Percentiles rank a stretch among this genome's conserved stretches.
phyloP scores from a whole-genome alignment of 2,888 invertebrate genomes.

The Sisyra terminalis region DNA sequence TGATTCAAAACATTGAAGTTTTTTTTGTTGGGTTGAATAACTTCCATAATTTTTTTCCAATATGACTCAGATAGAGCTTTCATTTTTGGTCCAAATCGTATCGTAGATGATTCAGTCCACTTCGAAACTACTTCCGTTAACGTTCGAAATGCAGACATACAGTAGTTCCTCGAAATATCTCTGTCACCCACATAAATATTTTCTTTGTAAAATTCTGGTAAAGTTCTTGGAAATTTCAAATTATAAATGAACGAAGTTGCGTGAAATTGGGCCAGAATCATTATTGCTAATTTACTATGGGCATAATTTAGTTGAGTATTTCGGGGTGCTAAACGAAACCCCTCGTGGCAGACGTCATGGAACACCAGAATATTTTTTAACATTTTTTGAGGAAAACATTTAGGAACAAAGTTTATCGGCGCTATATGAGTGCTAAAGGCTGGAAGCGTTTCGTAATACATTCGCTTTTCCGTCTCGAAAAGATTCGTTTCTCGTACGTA shows the following conservation, averaged over 20 bases:
- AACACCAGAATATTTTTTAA: slow-evolving; percentile 15
- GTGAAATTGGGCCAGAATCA: slow-evolving; percentile 22
- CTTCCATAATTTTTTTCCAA: slow-evolving; percentile 1
- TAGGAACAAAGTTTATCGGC: not conserved
- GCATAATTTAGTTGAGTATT: slow-evolving; percentile 20
- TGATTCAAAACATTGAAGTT: slow-evolving; percentile 5
- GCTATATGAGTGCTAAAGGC: not conserved
- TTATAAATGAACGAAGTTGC: slow-evolving; percentile 17
- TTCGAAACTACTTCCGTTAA: not conserved
- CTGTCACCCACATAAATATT: not conserved
- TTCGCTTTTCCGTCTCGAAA: slow-evolving; percentile 1
- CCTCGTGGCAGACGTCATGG: slow-evolving; percentile 21
- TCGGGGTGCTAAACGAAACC: slow-evolving; percentile 24
- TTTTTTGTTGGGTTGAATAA: not conserved
- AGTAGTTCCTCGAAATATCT: not conserved
- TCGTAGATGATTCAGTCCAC: not conserved
- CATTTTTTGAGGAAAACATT: not conserved
- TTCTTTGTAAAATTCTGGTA: slow-evolving; percentile 1
- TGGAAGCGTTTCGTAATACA: slow-evolving; percentile 2
- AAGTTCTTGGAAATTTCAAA: not conserved
- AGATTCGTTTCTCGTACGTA: slow-evolving; percentile 3
- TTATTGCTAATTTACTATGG: slow-evolving; percentile 20
- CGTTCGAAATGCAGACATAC: not conserved
- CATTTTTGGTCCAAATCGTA: not conserved
- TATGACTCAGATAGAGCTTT: not conserved